Percentiles rank a stretch among this genome's conserved stretches.
Conservation (phyloP, 2,113 vertebrate genomes). For the Mugil cephalus region DNA sequence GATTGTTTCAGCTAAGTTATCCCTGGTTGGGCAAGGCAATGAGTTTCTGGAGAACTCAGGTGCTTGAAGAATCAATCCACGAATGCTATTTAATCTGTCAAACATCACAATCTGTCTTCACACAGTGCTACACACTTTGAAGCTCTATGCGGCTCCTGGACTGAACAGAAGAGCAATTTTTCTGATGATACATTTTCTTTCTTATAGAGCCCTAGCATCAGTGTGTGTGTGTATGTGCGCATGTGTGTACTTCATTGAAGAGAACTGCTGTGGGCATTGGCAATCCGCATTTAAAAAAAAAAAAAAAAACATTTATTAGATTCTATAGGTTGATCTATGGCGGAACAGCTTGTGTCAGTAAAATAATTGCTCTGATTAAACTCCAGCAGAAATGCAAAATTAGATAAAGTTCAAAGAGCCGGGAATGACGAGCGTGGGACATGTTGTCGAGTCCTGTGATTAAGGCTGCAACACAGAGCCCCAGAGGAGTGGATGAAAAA, state of each 20-base stretch:
- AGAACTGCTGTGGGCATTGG: constrained; percentile 10
- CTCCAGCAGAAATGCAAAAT: constrained; percentile 38
- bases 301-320: constrained; percentile 12
- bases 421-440: constrained; percentile 35
- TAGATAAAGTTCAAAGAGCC: constrained; percentile 59
- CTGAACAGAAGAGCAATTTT: background rate
- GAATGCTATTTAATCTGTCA: background rate
- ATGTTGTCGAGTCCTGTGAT: constrained; percentile 53
- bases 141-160: background rate
- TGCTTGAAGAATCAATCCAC: background rate
- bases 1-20: background rate
- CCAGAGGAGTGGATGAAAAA: constrained; percentile 48
- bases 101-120: background rate
- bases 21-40: background rate
- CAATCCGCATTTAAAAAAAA: background rate
- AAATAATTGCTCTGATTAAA: constrained; percentile 53
- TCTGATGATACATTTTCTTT: background rate
- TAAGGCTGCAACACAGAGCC: constrained; percentile 51
- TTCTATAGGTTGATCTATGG: constrained; percentile 26
- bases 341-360: constrained; percentile 18
- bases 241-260: background rate
- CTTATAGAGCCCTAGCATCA: background rate
- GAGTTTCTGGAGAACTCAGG: background rate
- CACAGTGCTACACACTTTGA: background rate
- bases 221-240: no score